Evolutionary conservation across 2,113 vertebrate species (phyloP), one percentile per base, ranked within the genome.

Genomic region (Colius striatus): DNA sequence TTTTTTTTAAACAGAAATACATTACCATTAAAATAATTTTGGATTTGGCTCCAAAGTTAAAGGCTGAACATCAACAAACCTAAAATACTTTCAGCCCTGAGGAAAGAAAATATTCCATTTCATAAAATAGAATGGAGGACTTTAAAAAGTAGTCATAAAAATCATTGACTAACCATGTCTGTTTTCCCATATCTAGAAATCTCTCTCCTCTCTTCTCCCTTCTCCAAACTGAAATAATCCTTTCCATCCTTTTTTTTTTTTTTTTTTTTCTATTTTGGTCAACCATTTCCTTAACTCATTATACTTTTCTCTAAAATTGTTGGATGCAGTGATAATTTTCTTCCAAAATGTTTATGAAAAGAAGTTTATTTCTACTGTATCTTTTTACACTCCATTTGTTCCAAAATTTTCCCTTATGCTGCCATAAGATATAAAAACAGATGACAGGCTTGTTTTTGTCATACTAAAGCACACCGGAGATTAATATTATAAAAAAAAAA

Each of bases 401-500:
- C 15, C 48, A 65, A 94, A 66, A 3, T 3, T 87, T 90, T 45
- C 20, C 48, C 58, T 87, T 73, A 63, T 16, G 6, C 13, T 22
- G 75, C 43, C 78, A 21, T 51, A 72, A 78, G 68, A 88, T 38
- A n/a, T n/a, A n/a, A 78, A 93, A 91, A 89, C 80, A 47, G 41
- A 55, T 72, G 5, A 48, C 84, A 87, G 5, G 8, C 13, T 87
- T 78, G 23, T 57, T 95, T 94, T 92, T 41, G 93, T 94, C 75
- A 38, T 27, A 27, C 21, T 60, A 72, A 65, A 79, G n/a, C 43
- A 68, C 11, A 70, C 10, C 4, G 63, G 17, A 60, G 43, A 93
- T 82, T 70, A 88, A 75, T 86, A 89, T 50, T 84, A 66, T 10
- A 91, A 19, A 70, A 22, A 61, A 96, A 93, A 81, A 81, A 66